phyloP scores from a whole-genome alignment of 1,140 invertebrate species.

The Aphelenchoides fujianensis region DNA sequence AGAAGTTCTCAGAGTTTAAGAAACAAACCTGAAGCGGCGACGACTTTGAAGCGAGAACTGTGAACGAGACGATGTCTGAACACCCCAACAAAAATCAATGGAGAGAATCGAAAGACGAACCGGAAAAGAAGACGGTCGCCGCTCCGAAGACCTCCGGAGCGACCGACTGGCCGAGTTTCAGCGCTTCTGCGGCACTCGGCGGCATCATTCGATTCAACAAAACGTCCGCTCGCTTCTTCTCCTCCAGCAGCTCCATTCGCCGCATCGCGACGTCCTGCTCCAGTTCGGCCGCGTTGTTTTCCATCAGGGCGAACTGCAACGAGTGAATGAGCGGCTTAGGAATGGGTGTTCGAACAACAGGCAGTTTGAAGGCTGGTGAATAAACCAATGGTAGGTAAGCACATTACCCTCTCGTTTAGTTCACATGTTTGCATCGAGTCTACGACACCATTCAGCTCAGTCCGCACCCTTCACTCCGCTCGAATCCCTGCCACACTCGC shows the following conservation, averaged over 20 bases:
- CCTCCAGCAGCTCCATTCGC: constrained; percentile 10
- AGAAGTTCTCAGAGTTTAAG: too few relatives aligned
- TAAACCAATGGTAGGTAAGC: too few relatives aligned
- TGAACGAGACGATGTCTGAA: constrained; percentile 88
- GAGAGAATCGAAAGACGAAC: too few relatives aligned
- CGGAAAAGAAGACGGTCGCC: constrained; percentile 32
- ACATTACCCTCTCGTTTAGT: too few relatives aligned
- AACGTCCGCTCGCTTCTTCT: constrained; percentile 24
- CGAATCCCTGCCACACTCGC: too few relatives aligned
- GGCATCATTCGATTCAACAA: constrained; percentile 67
- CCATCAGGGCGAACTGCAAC: constrained; percentile 18
- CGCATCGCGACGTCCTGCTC: constrained; percentile 61
- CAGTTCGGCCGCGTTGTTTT: constrained; percentile 24
- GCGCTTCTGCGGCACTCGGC: constrained; percentile 69
- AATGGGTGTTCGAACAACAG: too few relatives aligned
- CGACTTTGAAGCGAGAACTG: constrained; percentile 75
- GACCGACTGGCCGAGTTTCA: constrained; percentile 26
- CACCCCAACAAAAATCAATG: constrained; percentile 68
- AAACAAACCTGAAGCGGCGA: constrained; percentile 53
- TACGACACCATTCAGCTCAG: too few relatives aligned
- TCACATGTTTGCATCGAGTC: too few relatives aligned
- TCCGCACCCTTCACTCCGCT: too few relatives aligned
- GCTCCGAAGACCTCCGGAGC: constrained; percentile 15
- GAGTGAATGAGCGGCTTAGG: background rate
- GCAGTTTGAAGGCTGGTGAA: too few relatives aligned